phyloP scores from a whole-genome alignment of 2,113 vertebrate genomes.

The Pseudorhombus dupliciocellatus region DNA sequence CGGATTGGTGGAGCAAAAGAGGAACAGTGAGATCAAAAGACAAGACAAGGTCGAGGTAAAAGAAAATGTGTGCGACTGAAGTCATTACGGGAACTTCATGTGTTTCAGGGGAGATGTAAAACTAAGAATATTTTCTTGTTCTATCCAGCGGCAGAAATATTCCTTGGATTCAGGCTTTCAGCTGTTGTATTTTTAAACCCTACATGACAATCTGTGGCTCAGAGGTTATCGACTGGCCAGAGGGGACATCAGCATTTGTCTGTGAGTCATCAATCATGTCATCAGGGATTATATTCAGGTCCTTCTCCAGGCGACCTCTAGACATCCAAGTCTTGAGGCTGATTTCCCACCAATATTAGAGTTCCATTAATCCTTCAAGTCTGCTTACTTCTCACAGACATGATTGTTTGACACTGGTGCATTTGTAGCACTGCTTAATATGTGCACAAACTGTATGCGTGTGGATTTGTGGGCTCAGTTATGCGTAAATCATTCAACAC shows the following conservation, averaged over 20 bases:
- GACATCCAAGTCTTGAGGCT: constrained; percentile 22
- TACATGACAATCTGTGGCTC: constrained; percentile 14
- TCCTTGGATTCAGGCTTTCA: neutral
- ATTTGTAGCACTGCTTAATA: no score
- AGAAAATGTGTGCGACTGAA: neutral
- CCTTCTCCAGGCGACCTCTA: constrained; percentile 16
- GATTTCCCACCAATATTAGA: constrained; percentile 8
- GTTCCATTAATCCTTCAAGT: constrained; percentile 3
- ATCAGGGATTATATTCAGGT: constrained; percentile 29
- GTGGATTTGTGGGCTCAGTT: no score
- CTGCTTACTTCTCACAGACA: neutral
- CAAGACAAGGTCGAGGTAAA: constrained; percentile 13
- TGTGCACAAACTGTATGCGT: no score
- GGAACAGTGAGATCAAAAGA: neutral
- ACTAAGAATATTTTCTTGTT: neutral
- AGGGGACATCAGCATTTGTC: constrained; percentile 19
- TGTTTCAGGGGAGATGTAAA: neutral
- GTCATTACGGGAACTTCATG: neutral
- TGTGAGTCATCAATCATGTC: constrained; percentile 43
- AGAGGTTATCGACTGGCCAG: constrained; percentile 8
- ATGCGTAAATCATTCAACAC: no score
- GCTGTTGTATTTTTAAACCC: constrained; percentile 1
- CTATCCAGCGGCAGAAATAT: constrained; percentile 4
- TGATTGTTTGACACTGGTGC: neutral
- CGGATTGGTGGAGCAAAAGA: neutral